Evolutionary conservation across 2,113 vertebrate species (phyloP), one percentile per base, ranked within the genome.

Genomic region (Cheilinus undulatus): DNA sequence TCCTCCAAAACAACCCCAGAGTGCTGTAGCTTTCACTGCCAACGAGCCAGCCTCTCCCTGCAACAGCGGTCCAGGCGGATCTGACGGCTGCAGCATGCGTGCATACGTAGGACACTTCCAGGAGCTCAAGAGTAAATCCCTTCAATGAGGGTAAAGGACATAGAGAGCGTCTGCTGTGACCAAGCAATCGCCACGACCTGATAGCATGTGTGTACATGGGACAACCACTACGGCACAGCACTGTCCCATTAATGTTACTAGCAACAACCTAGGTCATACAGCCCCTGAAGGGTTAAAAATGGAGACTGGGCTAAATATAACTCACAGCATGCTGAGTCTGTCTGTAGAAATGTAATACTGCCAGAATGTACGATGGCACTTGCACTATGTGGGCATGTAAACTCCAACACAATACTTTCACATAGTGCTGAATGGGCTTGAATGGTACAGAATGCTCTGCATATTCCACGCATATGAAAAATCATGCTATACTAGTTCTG

Each of bases 61-160:
- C 49, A 57, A 42, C 46, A 64, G 73, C 48, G 57, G 54, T 36
- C 34, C 57, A 19, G 19, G 36, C 26, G n/a, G 27, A 50, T 42
- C 12, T 32, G 45, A 67, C 7, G 0, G 61, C 22, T 60, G 54
- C 40, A 48, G 82, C 19, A 24, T 50, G 38, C 15, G 59, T 34
- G 75, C 69, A 40, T 50, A 38, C 11, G 24, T 30, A 50, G 6
- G 20, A 69, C 79, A 71, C 80, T 72, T 69, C 62, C 46, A 83
- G 68, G 60, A 73, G 69, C 61, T 86, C 83, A 80, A 66, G 69
- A 73, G 6, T 80, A 92, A 92, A 92, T 92, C 88, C 90, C 50
- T 73, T 89, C 67, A 78, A 53, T 57, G 53, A 62, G 82, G 90
- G 90, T 85, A 83, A 90, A 73, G 73, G 68, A 49, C 38, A 34